Evolutionary conservation across 2,113 vertebrate genomes (phyloP), one percentile per base, ranked within the genome.

Genomic region (Mormoops blainvillei): DNA sequence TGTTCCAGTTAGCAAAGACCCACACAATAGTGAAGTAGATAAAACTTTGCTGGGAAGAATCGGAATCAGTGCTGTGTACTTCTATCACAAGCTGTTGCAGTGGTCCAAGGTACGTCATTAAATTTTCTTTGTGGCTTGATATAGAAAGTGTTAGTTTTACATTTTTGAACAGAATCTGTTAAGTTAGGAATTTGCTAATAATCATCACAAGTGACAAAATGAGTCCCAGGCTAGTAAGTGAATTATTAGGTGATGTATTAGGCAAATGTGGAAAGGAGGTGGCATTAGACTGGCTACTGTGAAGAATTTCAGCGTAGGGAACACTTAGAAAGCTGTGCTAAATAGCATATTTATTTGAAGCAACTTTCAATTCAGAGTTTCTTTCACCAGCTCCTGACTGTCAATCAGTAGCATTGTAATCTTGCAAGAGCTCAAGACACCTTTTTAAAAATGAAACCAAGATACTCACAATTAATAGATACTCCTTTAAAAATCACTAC

Each of bases 31-130:
- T 96, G 98, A 98, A 86, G 94, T 98, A 86, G 92, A 98, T 90
- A 98, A 90, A 97, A 98, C 90, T 86, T 98, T 99, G 96, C 97
- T 99, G 68, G 99, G 99, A 90, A 98, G 99, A 95, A 99, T 98
- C 54, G 99, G 99, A 80, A 99, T 99, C 86, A 99, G 98, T 4
- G 98, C 99, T n/a, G 98, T 99, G 98, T 98, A 98, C 94, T 98
- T 98, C 54, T 99, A 99, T 91, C 98, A 99, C 98, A 99, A 98
- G 97, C 98, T 97, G 11, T 98, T 99, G 70, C 99, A 99, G 14
- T 99, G 99, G 99, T 77, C 87, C 70, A 99, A 99, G 99, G 99
- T 99, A 99, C 93, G 95, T 97, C 24, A 61, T 56, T 78, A 67
- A 48, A 13, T 91, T 94, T 61, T 63, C 65, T 6, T 80, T 92